Evolutionary conservation across 1,140 invertebrate species (phyloP).

Genomic region (Sarcophaga bullata): DNA sequence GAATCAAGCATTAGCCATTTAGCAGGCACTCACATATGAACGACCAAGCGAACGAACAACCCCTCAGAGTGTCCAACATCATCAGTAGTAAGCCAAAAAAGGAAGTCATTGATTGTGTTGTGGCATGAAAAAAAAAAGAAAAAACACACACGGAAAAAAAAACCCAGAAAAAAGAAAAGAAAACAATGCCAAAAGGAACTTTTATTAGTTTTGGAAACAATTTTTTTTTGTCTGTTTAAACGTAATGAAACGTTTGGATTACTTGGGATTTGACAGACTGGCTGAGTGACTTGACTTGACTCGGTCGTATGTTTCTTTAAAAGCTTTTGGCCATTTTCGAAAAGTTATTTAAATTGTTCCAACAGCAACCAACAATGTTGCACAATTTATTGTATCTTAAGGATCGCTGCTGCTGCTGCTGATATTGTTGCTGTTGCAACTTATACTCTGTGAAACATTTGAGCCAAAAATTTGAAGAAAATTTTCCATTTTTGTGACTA

Average conservation of each 20-base stretch:
- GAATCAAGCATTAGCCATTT: no score
- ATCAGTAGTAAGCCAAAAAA: conserved; percentile 1
- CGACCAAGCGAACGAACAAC: conserved; percentile 2
- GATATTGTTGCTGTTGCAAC: background rate
- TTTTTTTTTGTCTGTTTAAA: background rate
- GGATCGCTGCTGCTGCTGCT: background rate
- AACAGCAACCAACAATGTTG: conserved; percentile 18
- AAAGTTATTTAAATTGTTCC: conserved; percentile 36
- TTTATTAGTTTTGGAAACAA: background rate
- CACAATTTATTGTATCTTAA: conserved; percentile 36
- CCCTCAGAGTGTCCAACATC: background rate
- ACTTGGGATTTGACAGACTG: no score
- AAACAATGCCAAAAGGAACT: conserved; percentile 15
- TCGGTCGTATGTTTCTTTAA: conserved; percentile 23
- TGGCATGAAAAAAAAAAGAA: background rate
- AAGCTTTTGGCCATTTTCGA: conserved; percentile 37
- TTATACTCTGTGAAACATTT: no score
- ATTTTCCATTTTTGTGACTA: no score
- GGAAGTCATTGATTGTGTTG: background rate
- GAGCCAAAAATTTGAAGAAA: no score
- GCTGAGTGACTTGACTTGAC: background rate
- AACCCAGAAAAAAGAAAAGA: background rate
- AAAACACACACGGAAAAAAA: no score
- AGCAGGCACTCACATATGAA: background rate
- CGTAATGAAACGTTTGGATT: background rate